These are phyloP conservation scores for Euwallacea fornicatus DNA, from an alignment of 1,140 invertebrate genomes.

Conservation along the genomic window DNA sequence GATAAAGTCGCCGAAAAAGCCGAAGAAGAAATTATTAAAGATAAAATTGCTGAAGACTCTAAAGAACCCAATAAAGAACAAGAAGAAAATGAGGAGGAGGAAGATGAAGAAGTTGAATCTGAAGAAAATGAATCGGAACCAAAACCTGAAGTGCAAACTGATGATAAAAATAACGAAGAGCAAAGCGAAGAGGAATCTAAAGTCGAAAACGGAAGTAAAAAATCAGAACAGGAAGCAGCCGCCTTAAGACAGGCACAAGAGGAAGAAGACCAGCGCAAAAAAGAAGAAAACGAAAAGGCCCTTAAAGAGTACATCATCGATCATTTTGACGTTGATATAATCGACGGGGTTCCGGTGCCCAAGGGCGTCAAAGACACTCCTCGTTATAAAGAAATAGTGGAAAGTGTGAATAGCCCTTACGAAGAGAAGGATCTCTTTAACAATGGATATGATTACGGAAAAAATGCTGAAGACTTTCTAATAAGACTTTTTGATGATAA, in stretches of 20 bases:
- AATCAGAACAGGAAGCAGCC: slow-evolving; percentile 1
- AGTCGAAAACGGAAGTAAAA: background rate
- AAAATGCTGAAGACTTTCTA: slow-evolving; percentile 12
- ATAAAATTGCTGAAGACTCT: background rate
- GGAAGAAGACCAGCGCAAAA: slow-evolving; percentile 22
- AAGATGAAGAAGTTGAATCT: slow-evolving; percentile 16
- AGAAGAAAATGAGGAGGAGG: slow-evolving; percentile 8
- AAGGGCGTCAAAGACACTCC: slow-evolving; percentile 30
- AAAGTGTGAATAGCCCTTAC: slow-evolving; percentile 21
- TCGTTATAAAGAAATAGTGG: slow-evolving; percentile 26
- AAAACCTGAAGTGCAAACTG: background rate
- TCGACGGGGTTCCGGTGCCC: slow-evolving; percentile 20
- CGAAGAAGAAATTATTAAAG: background rate
- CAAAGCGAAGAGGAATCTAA: background rate
- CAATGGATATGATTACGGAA: background rate
- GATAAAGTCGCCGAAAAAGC: background rate
- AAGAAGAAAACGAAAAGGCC: slow-evolving; percentile 33
- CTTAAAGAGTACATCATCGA: slow-evolving; percentile 30
- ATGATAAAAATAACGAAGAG: background rate
- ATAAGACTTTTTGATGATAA: slow-evolving; percentile 19
- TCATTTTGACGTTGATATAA: slow-evolving; percentile 32
- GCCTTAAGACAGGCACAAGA: background rate
- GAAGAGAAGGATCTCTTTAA: slow-evolving; percentile 1
- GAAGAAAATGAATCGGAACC: background rate
- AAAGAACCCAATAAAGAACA: slow-evolving; percentile 15